These are phyloP conservation scores for Zalophus californianus DNA, from an alignment of 2,797 vertebrate genomes.

Conservation along the genomic window DNA sequence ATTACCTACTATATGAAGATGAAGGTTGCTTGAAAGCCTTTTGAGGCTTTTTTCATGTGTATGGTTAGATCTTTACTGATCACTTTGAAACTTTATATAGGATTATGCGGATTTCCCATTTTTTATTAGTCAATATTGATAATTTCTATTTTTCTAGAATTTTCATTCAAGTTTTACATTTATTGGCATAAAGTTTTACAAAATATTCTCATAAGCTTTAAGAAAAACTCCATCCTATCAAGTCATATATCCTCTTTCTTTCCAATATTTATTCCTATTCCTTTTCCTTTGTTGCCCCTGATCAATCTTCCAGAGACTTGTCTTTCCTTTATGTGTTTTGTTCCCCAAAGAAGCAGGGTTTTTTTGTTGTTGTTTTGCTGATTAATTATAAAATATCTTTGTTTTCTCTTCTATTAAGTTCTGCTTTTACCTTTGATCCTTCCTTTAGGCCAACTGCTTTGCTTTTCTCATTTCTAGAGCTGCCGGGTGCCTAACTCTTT, in stretches of 20 bases:
- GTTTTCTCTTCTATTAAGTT: background rate
- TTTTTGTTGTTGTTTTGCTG: background rate
- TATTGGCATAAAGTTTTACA: background rate
- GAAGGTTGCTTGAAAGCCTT: background rate
- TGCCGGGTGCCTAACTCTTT: background rate
- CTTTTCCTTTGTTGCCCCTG: background rate
- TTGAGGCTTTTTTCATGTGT: background rate
- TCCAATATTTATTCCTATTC: background rate
- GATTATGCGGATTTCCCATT: background rate
- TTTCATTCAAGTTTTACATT: slow-evolving; percentile 29
- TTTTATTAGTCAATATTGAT: background rate
- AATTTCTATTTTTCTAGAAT: slow-evolving; percentile 27
- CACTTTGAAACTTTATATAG: background rate
- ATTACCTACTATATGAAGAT: slow-evolving; percentile 1
- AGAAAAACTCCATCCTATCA: background rate
- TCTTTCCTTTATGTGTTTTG: background rate
- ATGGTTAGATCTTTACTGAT: background rate
- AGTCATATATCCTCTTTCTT: background rate
- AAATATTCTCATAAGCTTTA: background rate
- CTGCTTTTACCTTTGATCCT: background rate
- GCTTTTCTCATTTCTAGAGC: background rate
- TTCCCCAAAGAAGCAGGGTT: background rate
- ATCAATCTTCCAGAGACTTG: background rate
- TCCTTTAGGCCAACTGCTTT: background rate
- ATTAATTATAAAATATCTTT: background rate